Evolutionary conservation across 1,140 invertebrate genomes (phyloP), one percentile per base, ranked within the genome.

Genomic region (Drosophila murphyi): DNA sequence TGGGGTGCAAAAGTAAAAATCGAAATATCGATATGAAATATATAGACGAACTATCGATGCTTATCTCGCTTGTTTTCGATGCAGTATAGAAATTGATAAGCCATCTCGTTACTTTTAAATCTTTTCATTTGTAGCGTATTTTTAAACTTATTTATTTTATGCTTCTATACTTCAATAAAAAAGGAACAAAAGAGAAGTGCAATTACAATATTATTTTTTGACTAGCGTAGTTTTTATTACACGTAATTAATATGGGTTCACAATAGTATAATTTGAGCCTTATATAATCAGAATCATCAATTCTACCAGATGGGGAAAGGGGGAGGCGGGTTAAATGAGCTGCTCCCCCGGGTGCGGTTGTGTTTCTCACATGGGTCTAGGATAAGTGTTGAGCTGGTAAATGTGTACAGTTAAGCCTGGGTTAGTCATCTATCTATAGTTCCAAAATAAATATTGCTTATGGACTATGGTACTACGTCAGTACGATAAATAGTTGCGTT

Each of bases 381-480:
- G 35, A 37, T 56, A 62, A 55, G 39, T 32, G 29, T 20, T 54
- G 28, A 41, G 60, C 48, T 63, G 20, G 20, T 43, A 28, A 35
- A 52, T 45, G 34, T 70, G 59, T 59, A 59, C 54, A 60, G n/a
- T 64, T 56, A 43, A 59, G 54, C 67, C 45, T 70, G 72, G 79
- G 83, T 87, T 83, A 87, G 83, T 83, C 76, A 51, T 76, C 76
- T 80, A 88, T n/a, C 64, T 70, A 65, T 8, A 60, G 56, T 63
- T 70, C 47, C 67, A 63, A 69, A 87, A 87, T 87, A 87, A 87
- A 87, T 87, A 87, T 88, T 83, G 59, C 80, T 89, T 88, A 87
- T 68, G 35, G n/a, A 35, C 85, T 89, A 87, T 70, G 57, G 62
- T 60, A 73, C 71, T 78, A 69, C 7, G 50, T 52, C 60, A 87